A percentile compares a stretch with the other conserved stretches of the same genome.
These are phyloP conservation scores for Selenia dentaria DNA, from an alignment of 2,888 invertebrate species.

Conservation along the genomic window DNA sequence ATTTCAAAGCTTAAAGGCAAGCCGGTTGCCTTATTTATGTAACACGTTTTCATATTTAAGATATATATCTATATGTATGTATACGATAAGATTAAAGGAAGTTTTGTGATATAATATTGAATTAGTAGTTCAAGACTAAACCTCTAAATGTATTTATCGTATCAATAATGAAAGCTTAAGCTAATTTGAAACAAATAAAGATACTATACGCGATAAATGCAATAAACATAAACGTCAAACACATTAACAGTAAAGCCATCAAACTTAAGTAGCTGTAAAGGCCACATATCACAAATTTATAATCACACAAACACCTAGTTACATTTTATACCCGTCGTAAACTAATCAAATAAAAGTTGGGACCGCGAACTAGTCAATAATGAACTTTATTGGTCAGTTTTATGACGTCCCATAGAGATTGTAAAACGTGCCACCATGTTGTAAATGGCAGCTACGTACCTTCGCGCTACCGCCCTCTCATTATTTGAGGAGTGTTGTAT, in stretches of 20 bases:
- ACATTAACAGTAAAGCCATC: slow-evolving; percentile 13
- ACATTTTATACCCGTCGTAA: slow-evolving; percentile 73
- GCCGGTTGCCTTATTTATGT: too few relatives aligned
- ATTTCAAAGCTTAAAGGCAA: too few relatives aligned
- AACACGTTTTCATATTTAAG: too few relatives aligned
- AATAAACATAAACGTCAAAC: neutral
- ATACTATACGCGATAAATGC: slow-evolving; percentile 12
- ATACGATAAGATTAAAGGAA: too few relatives aligned
- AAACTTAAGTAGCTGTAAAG: slow-evolving; percentile 23
- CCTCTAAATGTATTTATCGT: too few relatives aligned
- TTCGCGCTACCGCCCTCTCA: slow-evolving; percentile 43
- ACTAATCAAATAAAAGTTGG: slow-evolving; percentile 81
- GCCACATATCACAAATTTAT: slow-evolving; percentile 36
- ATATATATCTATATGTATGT: too few relatives aligned
- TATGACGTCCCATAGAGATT: slow-evolving; percentile 75
- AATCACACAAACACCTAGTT: slow-evolving; percentile 39
- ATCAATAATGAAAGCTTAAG: too few relatives aligned
- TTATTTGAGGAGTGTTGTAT: slow-evolving; percentile 36
- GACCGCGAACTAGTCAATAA: slow-evolving; percentile 80
- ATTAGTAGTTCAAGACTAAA: too few relatives aligned
- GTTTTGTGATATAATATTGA: too few relatives aligned
- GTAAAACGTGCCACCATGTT: slow-evolving; percentile 55
- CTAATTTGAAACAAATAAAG: slow-evolving; percentile 8
- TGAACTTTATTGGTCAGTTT: slow-evolving; percentile 85
- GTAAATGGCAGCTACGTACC: slow-evolving; percentile 49